Evolutionary conservation across 2,113 vertebrate species (phyloP), one percentile per base, ranked within the genome.

Genomic region (Marmota monax): DNA sequence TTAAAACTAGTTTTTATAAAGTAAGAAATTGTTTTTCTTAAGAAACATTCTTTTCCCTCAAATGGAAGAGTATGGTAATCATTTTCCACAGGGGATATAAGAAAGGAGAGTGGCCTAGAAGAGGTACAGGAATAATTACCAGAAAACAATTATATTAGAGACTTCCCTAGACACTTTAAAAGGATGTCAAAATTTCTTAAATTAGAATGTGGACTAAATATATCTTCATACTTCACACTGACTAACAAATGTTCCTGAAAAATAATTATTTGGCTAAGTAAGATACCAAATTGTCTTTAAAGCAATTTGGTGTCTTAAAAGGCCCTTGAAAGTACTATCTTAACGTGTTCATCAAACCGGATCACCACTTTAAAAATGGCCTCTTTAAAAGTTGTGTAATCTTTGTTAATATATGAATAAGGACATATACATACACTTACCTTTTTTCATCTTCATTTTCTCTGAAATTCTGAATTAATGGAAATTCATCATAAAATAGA

Each of bases 271-370:
- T 69, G 39, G 29, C 87, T 95, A 92, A 95, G 94, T 92, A 90
- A 53, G 32, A 93, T 56, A 92, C 25, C 94, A 94, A 88, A 88
- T 93, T 90, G 83, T 92, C 92, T 72, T 86, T 39, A 97, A 96
- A 8, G 12, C 9, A 58, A 58, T 58, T 58, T 58, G 56, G 56
- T 58, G 56, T 58, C 29, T 95, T 88, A 80, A 96, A 61, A 90
- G 23, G 7, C 84, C n/a, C 45, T 85, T 53, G 45, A 92, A 76
- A n/a, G 23, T 7, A 70, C 37, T 63, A 79, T n/a, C 72, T 42
- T 90, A 92, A 96, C 80, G 27, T 72, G 9, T 84, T 94, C 42
- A 93, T 84, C 84, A 88, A 88, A 72, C 7, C 45, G 90, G 29
- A 77, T 76, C 88, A 92, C n/a, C 29, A 92, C 80, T 48, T 82